A percentile compares a stretch with the other conserved stretches of the same genome.
These are phyloP conservation scores for Thaumatotibia leucotreta DNA, from an alignment of 1,140 invertebrate species.

Conservation along the genomic window DNA sequence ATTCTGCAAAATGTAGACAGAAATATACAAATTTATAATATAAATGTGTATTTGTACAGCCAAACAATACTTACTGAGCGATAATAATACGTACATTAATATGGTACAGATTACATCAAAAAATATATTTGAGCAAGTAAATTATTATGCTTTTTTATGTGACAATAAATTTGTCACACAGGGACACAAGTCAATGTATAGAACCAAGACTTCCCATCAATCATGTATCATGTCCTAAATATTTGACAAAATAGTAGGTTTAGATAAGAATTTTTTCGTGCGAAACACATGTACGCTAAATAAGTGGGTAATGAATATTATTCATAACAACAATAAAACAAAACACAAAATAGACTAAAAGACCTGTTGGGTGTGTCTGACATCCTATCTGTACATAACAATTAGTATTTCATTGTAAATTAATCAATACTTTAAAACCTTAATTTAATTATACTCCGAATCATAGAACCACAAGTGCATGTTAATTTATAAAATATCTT, in stretches of 20 bases:
- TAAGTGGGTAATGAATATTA: too few species aligned
- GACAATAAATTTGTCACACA: not conserved
- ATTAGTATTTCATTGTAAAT: slow-evolving; percentile 16
- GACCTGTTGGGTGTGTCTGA: not conserved
- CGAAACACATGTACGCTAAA: too few species aligned
- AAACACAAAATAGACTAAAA: not conserved
- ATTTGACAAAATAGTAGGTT: too few species aligned
- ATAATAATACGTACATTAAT: not conserved
- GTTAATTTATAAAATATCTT: not conserved
- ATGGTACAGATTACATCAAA: slow-evolving; percentile 18
- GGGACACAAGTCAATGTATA: not conserved
- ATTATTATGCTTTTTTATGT: slow-evolving; percentile 24
- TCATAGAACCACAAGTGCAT: not conserved
- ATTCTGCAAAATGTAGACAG: not conserved
- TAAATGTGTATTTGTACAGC: not conserved
- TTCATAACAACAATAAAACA: too few species aligned
- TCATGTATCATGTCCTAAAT: too few species aligned
- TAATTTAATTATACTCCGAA: not conserved
- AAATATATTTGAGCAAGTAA: slow-evolving; percentile 33
- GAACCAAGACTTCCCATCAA: too few species aligned
- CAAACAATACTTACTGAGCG: not conserved
- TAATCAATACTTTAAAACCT: not conserved
- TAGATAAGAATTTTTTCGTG: too few species aligned
- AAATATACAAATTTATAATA: not conserved
- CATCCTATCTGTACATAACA: not conserved